A percentile compares a stretch with the other conserved stretches of the same genome.
phyloP scores from a whole-genome alignment of 2,113 vertebrate genomes.

The Dascyllus trimaculatus region DNA sequence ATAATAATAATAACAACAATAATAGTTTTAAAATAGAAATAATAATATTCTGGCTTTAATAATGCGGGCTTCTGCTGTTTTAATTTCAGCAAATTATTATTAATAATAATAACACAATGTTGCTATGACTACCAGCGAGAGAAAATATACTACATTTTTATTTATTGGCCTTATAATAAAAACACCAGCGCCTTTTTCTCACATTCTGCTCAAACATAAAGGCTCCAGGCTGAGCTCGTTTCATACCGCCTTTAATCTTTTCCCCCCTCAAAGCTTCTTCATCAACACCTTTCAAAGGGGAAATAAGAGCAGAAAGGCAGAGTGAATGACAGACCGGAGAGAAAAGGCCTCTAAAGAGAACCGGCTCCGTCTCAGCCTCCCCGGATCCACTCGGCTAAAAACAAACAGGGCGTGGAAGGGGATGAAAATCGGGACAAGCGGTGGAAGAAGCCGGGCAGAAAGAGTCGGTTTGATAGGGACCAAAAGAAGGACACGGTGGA shows the following conservation, averaged over 20 bases:
- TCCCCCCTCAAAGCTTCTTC: slow-evolving; percentile 83
- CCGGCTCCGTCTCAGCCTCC: slow-evolving; percentile 85
- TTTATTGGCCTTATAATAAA: too few relatives aligned
- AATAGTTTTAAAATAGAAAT: too few relatives aligned
- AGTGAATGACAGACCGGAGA: slow-evolving; percentile 86
- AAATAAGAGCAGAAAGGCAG: slow-evolving; percentile 21
- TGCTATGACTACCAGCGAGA: too few relatives aligned
- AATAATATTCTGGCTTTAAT: too few relatives aligned
- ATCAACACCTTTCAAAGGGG: slow-evolving; percentile 84
- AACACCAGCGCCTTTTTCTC: too few relatives aligned
- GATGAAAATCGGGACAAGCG: slow-evolving; percentile 80
- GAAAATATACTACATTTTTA: too few relatives aligned
- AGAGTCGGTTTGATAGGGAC: slow-evolving; percentile 56
- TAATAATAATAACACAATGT: too few relatives aligned
- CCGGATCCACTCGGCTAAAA: slow-evolving; percentile 86
- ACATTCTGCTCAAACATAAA: not conserved
- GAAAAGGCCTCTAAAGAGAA: slow-evolving; percentile 77
- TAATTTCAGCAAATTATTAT: too few relatives aligned
- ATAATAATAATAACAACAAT: too few relatives aligned
- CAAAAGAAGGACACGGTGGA: slow-evolving; percentile 86
- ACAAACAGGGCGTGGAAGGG: slow-evolving; percentile 89
- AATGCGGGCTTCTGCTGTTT: too few relatives aligned
- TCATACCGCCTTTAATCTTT: slow-evolving; percentile 72
- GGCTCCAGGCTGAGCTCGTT: slow-evolving; percentile 31
- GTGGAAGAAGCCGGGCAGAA: slow-evolving; percentile 67